These are phyloP conservation scores for Yponomeuta sedellus DNA, from an alignment of 2,888 invertebrate species.

Conservation along the genomic window DNA sequence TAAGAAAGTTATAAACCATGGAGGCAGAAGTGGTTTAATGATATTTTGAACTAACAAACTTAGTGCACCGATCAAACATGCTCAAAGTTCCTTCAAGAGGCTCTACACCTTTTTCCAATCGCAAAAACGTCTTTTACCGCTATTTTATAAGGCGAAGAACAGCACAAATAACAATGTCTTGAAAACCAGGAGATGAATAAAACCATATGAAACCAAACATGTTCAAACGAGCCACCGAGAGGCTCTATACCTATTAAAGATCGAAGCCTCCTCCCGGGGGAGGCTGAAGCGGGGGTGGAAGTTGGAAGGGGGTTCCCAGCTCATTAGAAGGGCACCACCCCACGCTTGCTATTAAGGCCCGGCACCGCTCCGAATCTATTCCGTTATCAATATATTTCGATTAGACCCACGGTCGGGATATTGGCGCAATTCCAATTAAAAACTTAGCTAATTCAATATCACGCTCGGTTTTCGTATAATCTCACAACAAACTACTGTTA, in stretches of 20 bases:
- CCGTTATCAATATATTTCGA: constrained; percentile 64
- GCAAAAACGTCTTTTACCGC: no score
- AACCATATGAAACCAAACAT: constrained; percentile 28
- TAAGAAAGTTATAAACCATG: no score
- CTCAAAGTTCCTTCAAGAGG: no score
- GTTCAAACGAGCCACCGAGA: constrained; percentile 27
- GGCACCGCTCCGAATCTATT: constrained; percentile 34
- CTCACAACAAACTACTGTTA: no score
- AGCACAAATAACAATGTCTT: no score
- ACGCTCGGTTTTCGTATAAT: neutral
- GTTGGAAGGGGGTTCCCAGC: constrained; percentile 32
- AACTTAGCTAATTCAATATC: constrained; percentile 15
- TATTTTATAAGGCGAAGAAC: no score
- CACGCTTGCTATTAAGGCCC: constrained; percentile 35
- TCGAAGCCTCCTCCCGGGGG: constrained; percentile 21
- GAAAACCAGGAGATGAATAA: neutral
- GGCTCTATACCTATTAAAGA: constrained; percentile 33
- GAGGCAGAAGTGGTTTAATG: no score
- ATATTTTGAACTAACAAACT: no score
- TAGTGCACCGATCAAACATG: no score
- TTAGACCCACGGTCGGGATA: constrained; percentile 35
- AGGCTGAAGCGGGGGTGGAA: constrained; percentile 20
- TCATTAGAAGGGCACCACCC: constrained; percentile 45
- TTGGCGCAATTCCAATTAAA: constrained; percentile 16
- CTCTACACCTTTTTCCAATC: no score